Evolutionary conservation across 2,113 vertebrate species (phyloP).

Genomic region (Rhinoderma darwinii): DNA sequence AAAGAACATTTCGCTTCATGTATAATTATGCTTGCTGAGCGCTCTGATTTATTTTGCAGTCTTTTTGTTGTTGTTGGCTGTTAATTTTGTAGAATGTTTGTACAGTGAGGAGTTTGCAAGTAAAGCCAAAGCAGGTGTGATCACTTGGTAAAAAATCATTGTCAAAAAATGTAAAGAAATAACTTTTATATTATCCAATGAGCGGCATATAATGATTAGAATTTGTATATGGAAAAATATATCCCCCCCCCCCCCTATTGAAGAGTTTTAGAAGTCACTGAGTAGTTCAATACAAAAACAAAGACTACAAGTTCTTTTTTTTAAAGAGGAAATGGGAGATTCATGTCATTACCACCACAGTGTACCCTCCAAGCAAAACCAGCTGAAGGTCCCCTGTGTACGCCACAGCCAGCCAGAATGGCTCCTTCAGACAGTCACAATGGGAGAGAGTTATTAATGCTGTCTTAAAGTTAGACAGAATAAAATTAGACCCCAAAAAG

Average conservation of each 20-base stretch:
- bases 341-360: no score
- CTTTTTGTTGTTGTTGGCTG: background rate
- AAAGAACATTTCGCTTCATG: conserved; percentile 15
- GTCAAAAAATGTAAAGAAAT: background rate
- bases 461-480: no score
- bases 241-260: no score
- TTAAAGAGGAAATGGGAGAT: no score
- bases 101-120: background rate
- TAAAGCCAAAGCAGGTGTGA: conserved; percentile 35
- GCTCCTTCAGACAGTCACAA: no score
- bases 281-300: no score
- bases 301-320: no score
- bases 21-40: conserved; percentile 34
- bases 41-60: conserved; percentile 15
- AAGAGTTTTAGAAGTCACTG: background rate
- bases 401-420: no score
- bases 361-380: no score
- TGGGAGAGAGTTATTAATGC: no score
- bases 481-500: no score
- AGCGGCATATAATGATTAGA: background rate
- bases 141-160: background rate
- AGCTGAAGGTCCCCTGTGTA: no score
- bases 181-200: background rate
- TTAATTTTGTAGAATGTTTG: conserved; percentile 30
- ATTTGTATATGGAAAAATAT: background rate